Evolutionary conservation across 2,797 vertebrate genomes (phyloP), one percentile per base, ranked within the genome.

Genomic region (Ctenopoma multispine): DNA sequence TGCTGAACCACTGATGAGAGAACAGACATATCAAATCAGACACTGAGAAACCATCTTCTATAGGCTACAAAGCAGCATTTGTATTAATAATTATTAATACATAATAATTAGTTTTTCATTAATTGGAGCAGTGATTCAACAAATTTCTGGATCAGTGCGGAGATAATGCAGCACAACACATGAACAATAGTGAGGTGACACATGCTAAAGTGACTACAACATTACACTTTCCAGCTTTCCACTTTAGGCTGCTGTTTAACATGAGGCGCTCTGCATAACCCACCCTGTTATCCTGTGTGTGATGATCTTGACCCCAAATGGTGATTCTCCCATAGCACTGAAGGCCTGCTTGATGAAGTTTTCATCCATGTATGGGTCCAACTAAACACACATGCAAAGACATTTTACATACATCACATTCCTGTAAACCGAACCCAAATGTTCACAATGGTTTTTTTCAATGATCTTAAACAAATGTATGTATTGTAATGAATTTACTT

Each of bases 291-390:
- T 93, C 77, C 93, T 91, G 87, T 95, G 94, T 46, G 94, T 94
- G 68, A 95, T 95, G 49, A 95, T 95, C 91, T 95, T 95, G 20
- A 95, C 94, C 71, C 93, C 93, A 53, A 87, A 91, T 1, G 95
- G 94, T 0, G 93, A 93, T 69, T 95, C 95, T 50, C 95, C 95
- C 95, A 95, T 95, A 6, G 92, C 92, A 41, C 90, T 94, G 46
- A 95, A 95, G 14, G 95, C 95, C 86, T 94, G 93, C 76, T 95
- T 95, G 69, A 95, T 92, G 84, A 95, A 95, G 82, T 83, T 93
- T 71, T 95, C 95, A 55, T 95, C 94, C 95, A 95, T 95, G 87
- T 95, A 95, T 36, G 93, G 94, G 91, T 95, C 95, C 88, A 95
- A 75, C 95, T 90, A 78, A 61, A 75, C 43, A 79, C 4, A 79